Evolutionary conservation across 2,888 invertebrate genomes (phyloP), one percentile per base, ranked within the genome.

Genomic region (Maniola hyperantus): DNA sequence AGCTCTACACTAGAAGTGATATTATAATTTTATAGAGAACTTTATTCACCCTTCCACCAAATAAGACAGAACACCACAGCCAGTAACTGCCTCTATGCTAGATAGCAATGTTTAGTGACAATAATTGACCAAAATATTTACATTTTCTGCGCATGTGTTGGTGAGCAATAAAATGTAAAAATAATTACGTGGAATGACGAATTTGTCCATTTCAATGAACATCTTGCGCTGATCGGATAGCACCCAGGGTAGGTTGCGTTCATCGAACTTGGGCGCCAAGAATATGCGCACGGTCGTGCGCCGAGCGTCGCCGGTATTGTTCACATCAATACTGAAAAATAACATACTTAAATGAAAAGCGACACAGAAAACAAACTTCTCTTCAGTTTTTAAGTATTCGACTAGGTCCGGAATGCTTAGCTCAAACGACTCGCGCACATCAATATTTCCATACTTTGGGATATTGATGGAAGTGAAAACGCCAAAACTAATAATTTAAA

Each of bases 151-250:
- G 4, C 6, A 10, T 34, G 6, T 46, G 34, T 34, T 7, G 6
- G 34, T 1, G 10, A 13, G 33, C 15, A 13, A 51, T 33, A 46
- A 6, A 64, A 42, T n/a, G 57, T 26, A 50, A 33, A 5, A 51
- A 51, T 51, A 65, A 95, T 94, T 89, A 96, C 96, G 81, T 66
- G 86, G 88, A 0, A 92, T 89, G n/a, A 93, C 92, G 76, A 96
- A 96, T 84, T 95, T 94, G 84, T 96, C 96, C 93, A 96, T 91
- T 80, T 96, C 96, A 61, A 96, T 93, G 85, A 96, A 95, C 81
- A 96, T 90, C 73, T 93, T 89, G 73, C 95, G 94, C 74, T 96
- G 96, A 66, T 95, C 95, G 5, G 93, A 83, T 73, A 95, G 93
- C n/a, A 83, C 74, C 93, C 95, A 95, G 0, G 93, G 91, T 46